phyloP scores from a whole-genome alignment of 2,888 invertebrate species.

The Andrena chrysosceles region DNA sequence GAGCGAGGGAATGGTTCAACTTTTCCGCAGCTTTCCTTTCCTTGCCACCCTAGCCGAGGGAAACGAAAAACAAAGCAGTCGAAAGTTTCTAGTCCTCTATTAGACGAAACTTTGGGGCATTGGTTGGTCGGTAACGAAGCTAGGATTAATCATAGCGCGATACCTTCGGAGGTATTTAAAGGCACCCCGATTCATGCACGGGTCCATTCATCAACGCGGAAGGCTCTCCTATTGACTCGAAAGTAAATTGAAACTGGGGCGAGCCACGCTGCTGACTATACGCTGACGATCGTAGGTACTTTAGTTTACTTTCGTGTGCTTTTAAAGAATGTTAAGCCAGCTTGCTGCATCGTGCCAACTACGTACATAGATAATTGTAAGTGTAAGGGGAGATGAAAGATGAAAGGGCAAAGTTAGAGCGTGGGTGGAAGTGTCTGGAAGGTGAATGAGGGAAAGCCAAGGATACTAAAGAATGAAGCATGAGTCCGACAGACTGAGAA shows the following conservation, averaged over 20 bases:
- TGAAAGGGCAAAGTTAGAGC: no score
- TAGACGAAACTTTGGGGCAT: neutral
- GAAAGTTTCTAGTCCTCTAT: no score
- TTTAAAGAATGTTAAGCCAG: neutral
- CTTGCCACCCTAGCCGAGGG: neutral
- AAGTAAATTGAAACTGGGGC: constrained; percentile 44
- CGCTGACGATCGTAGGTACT: neutral
- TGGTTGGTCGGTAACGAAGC: neutral
- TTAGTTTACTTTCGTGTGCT: neutral
- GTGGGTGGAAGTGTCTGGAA: no score
- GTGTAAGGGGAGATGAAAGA: no score
- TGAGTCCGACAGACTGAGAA: neutral
- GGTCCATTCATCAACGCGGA: constrained; percentile 36
- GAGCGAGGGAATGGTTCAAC: constrained; percentile 4
- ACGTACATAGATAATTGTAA: no score
- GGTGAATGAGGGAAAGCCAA: no score
- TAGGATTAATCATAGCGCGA: constrained; percentile 24
- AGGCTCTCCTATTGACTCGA: constrained; percentile 18
- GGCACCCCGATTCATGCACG: constrained; percentile 9
- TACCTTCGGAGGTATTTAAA: neutral
- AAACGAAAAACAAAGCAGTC: neutral
- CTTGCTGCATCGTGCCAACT: no score
- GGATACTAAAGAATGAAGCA: neutral
- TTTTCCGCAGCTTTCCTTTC: neutral
- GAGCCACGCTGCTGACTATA: constrained; percentile 3